Base-by-base conservation (phyloP, 2,888 invertebrate genomes). In the Meloe dianella region DNA sequence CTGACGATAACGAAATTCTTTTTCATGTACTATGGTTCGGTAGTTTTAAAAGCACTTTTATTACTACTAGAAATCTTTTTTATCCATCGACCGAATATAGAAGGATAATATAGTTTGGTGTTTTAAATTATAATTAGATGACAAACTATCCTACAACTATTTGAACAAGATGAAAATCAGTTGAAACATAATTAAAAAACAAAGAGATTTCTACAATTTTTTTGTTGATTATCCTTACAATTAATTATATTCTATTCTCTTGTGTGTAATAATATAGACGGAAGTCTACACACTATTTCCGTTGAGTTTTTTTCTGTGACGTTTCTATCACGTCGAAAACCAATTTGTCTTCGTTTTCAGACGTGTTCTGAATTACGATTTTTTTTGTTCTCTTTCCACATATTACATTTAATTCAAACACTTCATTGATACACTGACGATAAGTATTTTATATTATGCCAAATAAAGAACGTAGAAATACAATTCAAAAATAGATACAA, bases 1-100 rank as follows among this genome's bases (percentile, higher is more conserved):
- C 75, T 75, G 75, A 75, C 75, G 77, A 79, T 78, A 78, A 78
- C 77, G 75, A 75, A 78, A 78, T 78, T 78, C 78, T 77, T 77
- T 75, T 76, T 72, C 74, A 75, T 76, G 74, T 71, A 74, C 38
- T n/a, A n/a, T n/a, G n/a, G n/a, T n/a, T n/a, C n/a, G 1, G 14
- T 32, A 20, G 69, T 74, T 74, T 74, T 74, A 76, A 77, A 77
- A 76, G 77, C 76, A 73, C 73, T 77, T 74, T 66, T 70, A 69
- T 38, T 57, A 68, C 65, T 65, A 14, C 38, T 69, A 68, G 65
- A 73, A 74, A 75, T 74, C 71, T 71, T 73, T 73, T 72, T 71
- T 71, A 67, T 72, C 70, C 65, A 62, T 69, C 70, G 69, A 69
- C 69, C 47, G 35, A 30, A 24, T 27, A 17, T 17, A 6, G 5